These are phyloP conservation scores for Umimayanthus kanabou DNA, from an alignment of 92 coral and sea anemone genomes.

Conservation along the genomic window DNA sequence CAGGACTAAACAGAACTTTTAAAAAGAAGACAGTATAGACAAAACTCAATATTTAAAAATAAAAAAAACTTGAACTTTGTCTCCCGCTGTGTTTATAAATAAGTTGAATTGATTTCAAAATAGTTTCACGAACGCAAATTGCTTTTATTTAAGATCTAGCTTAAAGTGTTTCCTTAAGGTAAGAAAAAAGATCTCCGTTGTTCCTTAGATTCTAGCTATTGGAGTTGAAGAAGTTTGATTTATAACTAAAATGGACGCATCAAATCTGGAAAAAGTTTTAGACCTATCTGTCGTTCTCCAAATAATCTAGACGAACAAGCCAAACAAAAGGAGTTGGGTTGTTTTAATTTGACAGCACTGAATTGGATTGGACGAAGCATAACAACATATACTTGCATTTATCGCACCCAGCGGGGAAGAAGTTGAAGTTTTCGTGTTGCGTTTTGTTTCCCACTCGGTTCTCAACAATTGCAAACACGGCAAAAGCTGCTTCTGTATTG, in stretches of 20 bases:
- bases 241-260: not conserved
- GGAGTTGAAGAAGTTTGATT: not conserved
- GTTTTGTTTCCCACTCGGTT: not conserved
- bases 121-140: not conserved
- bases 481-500: not conserved
- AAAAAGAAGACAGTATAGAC: slow-evolving; percentile 5
- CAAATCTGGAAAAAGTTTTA: not conserved
- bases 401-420: slow-evolving; percentile 19
- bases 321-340: not conserved
- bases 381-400: slow-evolving; percentile 7
- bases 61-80: not conserved
- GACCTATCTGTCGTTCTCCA: not conserved
- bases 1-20: not conserved
- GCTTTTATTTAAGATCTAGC: not conserved
- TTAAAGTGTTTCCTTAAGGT: not conserved
- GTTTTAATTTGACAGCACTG: not conserved
- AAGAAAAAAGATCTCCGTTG: not conserved
- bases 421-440: not conserved
- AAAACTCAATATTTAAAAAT: slow-evolving; percentile 4
- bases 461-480: not conserved
- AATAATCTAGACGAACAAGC: not conserved
- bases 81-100: slow-evolving; percentile 23
- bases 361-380: not conserved
- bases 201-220: not conserved
- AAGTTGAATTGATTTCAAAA: slow-evolving; percentile 26